A percentile compares a stretch with the other conserved stretches of the same genome.
These are phyloP conservation scores for Omphaloscelis lunosa DNA, from an alignment of 2,888 invertebrate species.

Conservation along the genomic window DNA sequence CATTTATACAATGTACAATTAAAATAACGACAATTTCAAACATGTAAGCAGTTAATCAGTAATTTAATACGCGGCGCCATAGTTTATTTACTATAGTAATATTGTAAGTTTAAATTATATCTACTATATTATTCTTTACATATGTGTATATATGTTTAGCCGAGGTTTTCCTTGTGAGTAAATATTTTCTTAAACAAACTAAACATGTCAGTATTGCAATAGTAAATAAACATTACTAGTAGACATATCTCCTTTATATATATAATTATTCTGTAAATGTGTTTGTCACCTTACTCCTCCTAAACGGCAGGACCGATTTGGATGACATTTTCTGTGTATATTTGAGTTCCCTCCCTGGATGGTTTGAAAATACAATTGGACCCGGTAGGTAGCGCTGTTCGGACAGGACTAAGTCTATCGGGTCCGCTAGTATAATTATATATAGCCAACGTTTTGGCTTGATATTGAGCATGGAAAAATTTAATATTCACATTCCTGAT, in stretches of 20 bases:
- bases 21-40: constrained; percentile 18
- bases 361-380: too few species aligned
- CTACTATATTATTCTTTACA: neutral
- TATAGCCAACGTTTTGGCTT: neutral
- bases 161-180: constrained; percentile 17
- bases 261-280: too few species aligned
- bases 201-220: constrained; percentile 5
- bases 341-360: too few species aligned
- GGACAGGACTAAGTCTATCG: too few species aligned
- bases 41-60: constrained; percentile 16
- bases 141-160: neutral
- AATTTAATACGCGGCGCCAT: constrained; percentile 30
- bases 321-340: too few species aligned
- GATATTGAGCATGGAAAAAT: neutral
- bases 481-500: neutral
- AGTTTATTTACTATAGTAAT: constrained; percentile 24
- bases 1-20: constrained; percentile 31
- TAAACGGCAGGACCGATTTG: too few species aligned
- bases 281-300: too few species aligned
- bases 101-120: constrained; percentile 14
- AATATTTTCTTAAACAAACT: constrained; percentile 15
- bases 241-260: too few species aligned
- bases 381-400: too few species aligned
- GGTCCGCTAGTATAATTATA: too few species aligned
- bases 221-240: constrained; percentile 12